Conservation (phyloP, 2,113 vertebrate genomes). For the Leptobrachium leishanense region DNA sequence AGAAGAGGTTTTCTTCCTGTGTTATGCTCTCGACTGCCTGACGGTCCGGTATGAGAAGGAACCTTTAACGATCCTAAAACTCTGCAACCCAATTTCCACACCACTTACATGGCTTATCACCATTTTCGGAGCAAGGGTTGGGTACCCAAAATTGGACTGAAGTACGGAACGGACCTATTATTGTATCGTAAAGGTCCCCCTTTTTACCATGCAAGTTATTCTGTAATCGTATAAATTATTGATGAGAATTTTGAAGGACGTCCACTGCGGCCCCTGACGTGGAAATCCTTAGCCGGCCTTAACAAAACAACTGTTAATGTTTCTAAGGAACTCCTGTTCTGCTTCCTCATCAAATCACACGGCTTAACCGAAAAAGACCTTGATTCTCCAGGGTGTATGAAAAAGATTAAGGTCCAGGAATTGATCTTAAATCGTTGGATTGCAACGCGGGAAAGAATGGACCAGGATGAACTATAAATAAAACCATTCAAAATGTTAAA, state of each 20-base stretch:
- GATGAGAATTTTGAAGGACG: conserved; percentile 68
- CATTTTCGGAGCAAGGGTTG: conserved; percentile 87
- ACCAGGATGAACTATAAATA: conserved; percentile 90
- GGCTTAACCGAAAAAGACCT: conserved; percentile 76
- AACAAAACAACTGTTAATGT: conserved; percentile 87
- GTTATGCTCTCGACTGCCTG: conserved; percentile 87
- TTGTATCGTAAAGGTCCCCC: too few relatives aligned
- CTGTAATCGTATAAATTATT: conserved; percentile 81
- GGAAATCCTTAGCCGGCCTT: conserved; percentile 86
- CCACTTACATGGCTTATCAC: conserved; percentile 85
- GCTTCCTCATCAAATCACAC: conserved; percentile 82
- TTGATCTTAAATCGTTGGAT: conserved; percentile 88
- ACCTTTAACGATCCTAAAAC: conserved; percentile 72
- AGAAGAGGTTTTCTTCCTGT: too few relatives aligned
- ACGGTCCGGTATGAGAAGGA: conserved; percentile 79
- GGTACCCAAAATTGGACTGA: conserved; percentile 90
- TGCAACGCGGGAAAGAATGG: conserved; percentile 84
- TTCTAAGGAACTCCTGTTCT: conserved; percentile 65
- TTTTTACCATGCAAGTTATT: conserved; percentile 79
- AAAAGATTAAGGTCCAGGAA: conserved; percentile 85
- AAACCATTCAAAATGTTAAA: too few relatives aligned
- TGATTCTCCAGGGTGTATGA: conserved; percentile 81
- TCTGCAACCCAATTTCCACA: conserved; percentile 80
- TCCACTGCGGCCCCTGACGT: conserved; percentile 75
- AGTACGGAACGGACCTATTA: conserved; percentile 90